Evolutionary conservation across 1,140 invertebrate species (phyloP).

Genomic region (Drosophila obscura): DNA sequence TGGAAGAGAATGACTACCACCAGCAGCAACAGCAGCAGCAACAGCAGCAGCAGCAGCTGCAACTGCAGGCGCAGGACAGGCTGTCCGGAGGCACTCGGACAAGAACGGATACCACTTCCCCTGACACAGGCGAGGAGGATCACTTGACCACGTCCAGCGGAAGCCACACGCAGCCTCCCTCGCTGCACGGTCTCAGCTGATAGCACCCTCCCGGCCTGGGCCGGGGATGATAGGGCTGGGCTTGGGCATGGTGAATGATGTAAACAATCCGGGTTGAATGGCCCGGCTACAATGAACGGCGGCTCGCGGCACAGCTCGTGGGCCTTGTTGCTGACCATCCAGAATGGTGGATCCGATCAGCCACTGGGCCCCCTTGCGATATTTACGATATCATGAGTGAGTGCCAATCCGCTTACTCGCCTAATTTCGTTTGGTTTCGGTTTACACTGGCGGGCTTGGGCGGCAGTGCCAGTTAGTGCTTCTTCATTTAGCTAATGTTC

Average conservation of each 20-base stretch:
- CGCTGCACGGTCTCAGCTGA: constrained; percentile 81
- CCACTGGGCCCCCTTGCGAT: constrained; percentile 86
- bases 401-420: constrained; percentile 54
- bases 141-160: constrained; percentile 85
- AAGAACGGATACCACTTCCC: constrained; percentile 92
- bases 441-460: background rate
- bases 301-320: constrained; percentile 82
- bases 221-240: constrained; percentile 38
- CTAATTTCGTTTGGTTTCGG: background rate
- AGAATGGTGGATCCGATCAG: constrained; percentile 84
- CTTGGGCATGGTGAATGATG: constrained; percentile 84
- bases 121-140: constrained; percentile 87
- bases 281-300: constrained; percentile 83
- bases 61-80: constrained; percentile 84
- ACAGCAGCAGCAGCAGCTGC: constrained; percentile 84
- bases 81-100: constrained; percentile 89
- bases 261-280: constrained; percentile 84
- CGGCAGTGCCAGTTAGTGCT: background rate
- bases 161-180: constrained; percentile 70
- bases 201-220: constrained; percentile 50
- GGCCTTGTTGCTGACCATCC: constrained; percentile 72
- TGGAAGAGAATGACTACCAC: constrained; percentile 86
- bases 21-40: constrained; percentile 87
- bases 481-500: no score
- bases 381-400: constrained; percentile 87